Conservation (phyloP, 2,888 invertebrate species). For the Syrphus vitripennis region DNA sequence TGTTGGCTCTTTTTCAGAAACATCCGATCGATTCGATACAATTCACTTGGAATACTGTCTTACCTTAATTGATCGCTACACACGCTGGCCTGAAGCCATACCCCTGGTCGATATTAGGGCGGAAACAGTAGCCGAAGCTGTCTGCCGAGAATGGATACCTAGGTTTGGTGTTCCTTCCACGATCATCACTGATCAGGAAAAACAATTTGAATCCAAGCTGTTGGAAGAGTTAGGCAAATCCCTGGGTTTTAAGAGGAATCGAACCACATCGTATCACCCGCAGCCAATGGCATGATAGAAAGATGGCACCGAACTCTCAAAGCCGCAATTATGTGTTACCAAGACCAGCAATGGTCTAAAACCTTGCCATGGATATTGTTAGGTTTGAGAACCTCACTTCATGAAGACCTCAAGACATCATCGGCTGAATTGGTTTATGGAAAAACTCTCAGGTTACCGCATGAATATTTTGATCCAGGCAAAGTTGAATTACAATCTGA, state of each 20-base stretch:
- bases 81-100: slow-evolving; percentile 8
- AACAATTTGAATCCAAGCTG: slow-evolving; percentile 9
- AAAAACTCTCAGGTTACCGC: neutral
- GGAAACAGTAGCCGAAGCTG: neutral
- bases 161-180: too few relatives aligned
- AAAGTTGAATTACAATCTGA: neutral
- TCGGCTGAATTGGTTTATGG: neutral
- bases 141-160: neutral
- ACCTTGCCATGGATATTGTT: neutral
- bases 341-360: neutral
- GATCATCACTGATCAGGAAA: slow-evolving; percentile 1
- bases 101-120: neutral
- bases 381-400: neutral
- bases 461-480: neutral
- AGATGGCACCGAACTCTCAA: slow-evolving; percentile 71
- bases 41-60: slow-evolving; percentile 62
- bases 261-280: slow-evolving; percentile 5
- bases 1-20: slow-evolving; percentile 65
- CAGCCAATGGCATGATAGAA: slow-evolving; percentile 26
- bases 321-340: slow-evolving; percentile 59
- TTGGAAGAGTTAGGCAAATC: neutral
- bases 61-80: neutral
- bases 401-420: neutral
- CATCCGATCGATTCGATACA: slow-evolving; percentile 72
- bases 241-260: neutral